A percentile compares a stretch with the other conserved stretches of the same genome.
These are phyloP conservation scores for Cerastis leucographa DNA, from an alignment of 2,888 invertebrate species.

Conservation along the genomic window DNA sequence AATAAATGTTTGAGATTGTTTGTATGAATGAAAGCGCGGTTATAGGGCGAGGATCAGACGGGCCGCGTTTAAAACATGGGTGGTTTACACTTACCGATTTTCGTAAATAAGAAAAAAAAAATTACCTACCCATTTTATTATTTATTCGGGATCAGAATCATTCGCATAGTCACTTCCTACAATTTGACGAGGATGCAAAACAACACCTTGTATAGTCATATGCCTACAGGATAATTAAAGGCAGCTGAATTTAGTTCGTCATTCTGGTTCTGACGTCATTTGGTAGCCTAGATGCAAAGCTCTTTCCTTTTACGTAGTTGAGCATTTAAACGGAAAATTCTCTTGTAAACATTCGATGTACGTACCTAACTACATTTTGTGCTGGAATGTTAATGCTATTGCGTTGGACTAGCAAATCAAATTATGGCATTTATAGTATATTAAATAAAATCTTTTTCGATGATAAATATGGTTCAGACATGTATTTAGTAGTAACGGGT, in stretches of 20 bases:
- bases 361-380: neutral
- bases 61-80: too few species aligned
- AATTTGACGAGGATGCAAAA: too few species aligned
- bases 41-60: too few species aligned
- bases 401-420: neutral
- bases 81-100: too few species aligned
- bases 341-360: neutral
- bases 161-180: too few species aligned
- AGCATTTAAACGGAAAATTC: neutral
- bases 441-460: neutral
- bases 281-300: neutral
- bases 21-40: too few species aligned
- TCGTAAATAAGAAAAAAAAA: too few species aligned
- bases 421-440: neutral
- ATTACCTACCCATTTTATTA: too few species aligned
- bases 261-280: constrained; percentile 26
- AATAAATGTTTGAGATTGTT: too few species aligned
- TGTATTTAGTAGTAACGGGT: neutral
- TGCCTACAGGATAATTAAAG: neutral
- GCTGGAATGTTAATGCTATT: neutral
- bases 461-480: neutral
- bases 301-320: constrained; percentile 19
- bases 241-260: neutral
- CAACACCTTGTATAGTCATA: too few species aligned
- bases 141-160: too few species aligned